These are phyloP conservation scores for Coccyzus lansbergi DNA, from an alignment of 2,797 vertebrate genomes.

Conservation along the genomic window DNA sequence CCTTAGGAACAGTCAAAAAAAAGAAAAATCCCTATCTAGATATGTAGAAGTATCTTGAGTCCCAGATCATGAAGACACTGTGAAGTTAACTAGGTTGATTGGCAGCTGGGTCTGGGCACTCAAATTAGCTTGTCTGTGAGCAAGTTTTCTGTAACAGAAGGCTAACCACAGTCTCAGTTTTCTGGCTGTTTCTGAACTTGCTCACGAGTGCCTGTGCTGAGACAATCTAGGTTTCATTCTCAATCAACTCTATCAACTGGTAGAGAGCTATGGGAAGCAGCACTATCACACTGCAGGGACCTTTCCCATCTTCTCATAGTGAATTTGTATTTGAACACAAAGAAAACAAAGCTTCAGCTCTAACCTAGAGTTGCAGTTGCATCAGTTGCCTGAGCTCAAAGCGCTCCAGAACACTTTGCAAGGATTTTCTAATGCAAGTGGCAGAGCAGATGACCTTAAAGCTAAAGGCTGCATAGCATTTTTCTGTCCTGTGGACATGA, in stretches of 20 bases:
- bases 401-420: not conserved
- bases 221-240: not conserved
- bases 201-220: not conserved
- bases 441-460: not conserved
- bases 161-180: not conserved
- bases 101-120: conserved; percentile 62
- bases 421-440: not conserved
- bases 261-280: not conserved
- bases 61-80: not conserved
- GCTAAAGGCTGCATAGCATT: not conserved
- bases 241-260: not conserved
- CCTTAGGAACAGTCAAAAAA: not conserved
- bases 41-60: not conserved
- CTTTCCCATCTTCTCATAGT: rapidly evolving
- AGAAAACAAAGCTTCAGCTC: not conserved
- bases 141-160: conserved; percentile 22
- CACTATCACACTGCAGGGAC: rapidly evolving
- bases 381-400: not conserved
- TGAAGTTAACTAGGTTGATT: conserved; percentile 43
- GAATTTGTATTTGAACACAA: not conserved
- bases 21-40: not conserved
- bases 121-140: conserved; percentile 46
- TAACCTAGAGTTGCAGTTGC: not conserved
- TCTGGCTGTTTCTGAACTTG: not conserved
- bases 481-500: not conserved